Base-by-base conservation (phyloP, 1,140 invertebrate species). In the Hesperophylax magnus region DNA sequence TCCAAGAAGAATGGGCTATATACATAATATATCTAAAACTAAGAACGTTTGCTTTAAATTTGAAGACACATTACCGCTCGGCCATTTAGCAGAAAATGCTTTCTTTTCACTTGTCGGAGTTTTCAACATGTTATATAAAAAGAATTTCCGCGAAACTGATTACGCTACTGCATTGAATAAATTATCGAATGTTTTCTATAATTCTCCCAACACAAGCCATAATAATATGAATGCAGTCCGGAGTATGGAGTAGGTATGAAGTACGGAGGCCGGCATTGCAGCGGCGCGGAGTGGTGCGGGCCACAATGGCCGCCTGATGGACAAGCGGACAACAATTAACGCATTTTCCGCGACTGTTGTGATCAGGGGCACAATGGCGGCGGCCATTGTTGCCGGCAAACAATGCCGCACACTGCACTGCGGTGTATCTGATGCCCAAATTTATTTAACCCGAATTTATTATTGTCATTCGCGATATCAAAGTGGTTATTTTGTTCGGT, bases 261-360 rank as follows among this genome's bases (percentile, higher is more conserved):
- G 11, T 47, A 11, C 39, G 39, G 39, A 47, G 39, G 9, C 39
- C 39, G 11, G 39, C 39, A 14, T 1, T 47, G 39, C 39, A 47
- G 39, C 11, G 39, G 39, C 39, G 39, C 39, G 39, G 39, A 47
- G 39, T 47, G 39, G 39, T 47, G 78, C 75, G 72, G 60, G 22
- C 79, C 56, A 83, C 82, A 83, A 83, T 83, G 75, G 52, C 52
- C 60, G 39, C 14, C 78, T 83, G 82, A 83, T 75, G 79, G 79
- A 83, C 79, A 83, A 79, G 79, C 78, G 82, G 79, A 72, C 39
- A 81, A 83, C 82, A 83, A 83, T 83, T 83, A 83, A 83, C 82
- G 82, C 82, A 83, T 83, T 83, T 83, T 83, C 82, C 82, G 76
- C 79, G 81, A 83, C 80, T 83, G 82, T 83, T 83, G 82, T 80